Conservation (phyloP, 2,797 vertebrate species). For the Podargus strigoides region DNA sequence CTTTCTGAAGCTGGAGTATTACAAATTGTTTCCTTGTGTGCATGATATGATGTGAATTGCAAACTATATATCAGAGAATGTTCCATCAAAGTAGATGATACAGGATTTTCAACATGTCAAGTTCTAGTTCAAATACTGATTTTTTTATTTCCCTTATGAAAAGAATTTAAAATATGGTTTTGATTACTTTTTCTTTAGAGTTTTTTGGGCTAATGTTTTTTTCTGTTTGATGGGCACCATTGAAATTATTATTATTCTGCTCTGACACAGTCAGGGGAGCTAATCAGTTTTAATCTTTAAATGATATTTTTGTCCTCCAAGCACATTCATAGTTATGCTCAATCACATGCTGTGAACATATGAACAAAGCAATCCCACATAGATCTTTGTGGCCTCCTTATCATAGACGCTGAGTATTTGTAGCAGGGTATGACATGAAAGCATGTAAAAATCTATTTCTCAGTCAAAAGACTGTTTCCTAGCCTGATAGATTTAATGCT, state of each 20-base stretch:
- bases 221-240: not conserved
- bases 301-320: conserved; percentile 14
- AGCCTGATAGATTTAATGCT: not conserved
- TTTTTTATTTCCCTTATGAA: not conserved
- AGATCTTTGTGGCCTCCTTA: not conserved
- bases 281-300: conserved; percentile 35
- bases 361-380: not conserved
- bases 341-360: not conserved
- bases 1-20: not conserved
- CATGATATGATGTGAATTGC: not conserved
- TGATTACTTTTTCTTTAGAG: not conserved
- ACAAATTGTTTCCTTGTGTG: not conserved
- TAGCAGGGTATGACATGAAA: not conserved
- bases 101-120: not conserved
- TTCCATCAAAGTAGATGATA: not conserved
- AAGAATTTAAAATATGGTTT: not conserved
- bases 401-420: not conserved
- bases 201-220: conserved; percentile 2
- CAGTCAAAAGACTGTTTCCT: not conserved
- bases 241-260: conserved; percentile 7
- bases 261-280: not conserved
- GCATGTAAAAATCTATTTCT: not conserved
- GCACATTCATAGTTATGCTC: not conserved
- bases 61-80: not conserved
- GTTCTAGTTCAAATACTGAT: not conserved